Base-by-base conservation (phyloP, 2,797 vertebrate genomes). In the Enteromius afrohamiltoni region DNA sequence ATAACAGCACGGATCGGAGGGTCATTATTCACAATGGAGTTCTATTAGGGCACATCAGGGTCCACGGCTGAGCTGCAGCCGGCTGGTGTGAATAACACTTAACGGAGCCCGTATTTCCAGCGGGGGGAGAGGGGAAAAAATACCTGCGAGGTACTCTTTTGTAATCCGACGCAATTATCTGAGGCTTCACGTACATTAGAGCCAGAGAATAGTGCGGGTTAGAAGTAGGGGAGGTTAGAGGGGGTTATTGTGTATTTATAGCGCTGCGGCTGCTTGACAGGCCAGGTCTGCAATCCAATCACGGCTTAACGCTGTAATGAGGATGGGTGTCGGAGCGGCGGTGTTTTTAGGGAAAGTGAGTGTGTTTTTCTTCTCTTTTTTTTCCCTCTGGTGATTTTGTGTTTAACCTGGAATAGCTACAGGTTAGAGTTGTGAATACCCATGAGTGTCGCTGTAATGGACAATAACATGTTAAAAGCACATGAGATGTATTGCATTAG, bases 131-230 rank as follows among this genome's bases (percentile, higher is more conserved):
- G 62, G 65, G 69, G 89, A 88, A 92, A 91, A 91, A 90, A 86
- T 85, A 87, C 77, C 85, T 82, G 82, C 88, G 62, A 86, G 49
- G 71, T 78, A 4, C 86, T 86, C 87, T 90, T 91, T 89, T 92
- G 91, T 91, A 92, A 92, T 94, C 89, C 88, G 90, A 89, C 88
- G 89, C 92, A 92, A 94, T 95, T 94, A 93, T 90, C 85, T 86
- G 84, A 89, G 79, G 91, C 91, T 93, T 93, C 92, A 91, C 81
- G 86, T 93, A 91, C 92, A 94, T 94, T 93, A 93, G 90, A 91
- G 88, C 88, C 91, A 85, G 90, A 88, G 91, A 91, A 92, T 90
- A 87, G 91, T 88, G 70, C 69, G 55, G 65, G 80, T 53, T 81
- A 77, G 69, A 84, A 88, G 87, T 89, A 86, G 86, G 84, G 80